phyloP scores from a whole-genome alignment of 1,140 invertebrate species.

The Matsumurasca onukii region DNA sequence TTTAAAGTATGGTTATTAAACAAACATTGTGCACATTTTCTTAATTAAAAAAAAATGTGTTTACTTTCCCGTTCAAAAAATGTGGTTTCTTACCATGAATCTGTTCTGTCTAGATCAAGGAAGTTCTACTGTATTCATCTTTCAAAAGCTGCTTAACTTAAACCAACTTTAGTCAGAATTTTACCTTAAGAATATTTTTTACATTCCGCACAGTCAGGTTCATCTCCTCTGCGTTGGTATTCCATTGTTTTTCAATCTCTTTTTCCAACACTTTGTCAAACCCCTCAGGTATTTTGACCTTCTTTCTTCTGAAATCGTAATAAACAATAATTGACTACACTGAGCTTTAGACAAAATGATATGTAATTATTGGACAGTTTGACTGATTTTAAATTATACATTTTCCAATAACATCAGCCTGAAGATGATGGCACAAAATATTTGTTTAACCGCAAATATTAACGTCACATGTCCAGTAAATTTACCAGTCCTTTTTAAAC shows the following conservation, averaged over 20 bases:
- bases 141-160: neutral
- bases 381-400: no score
- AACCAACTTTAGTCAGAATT: neutral
- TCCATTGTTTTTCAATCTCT: constrained; percentile 62
- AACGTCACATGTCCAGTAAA: no score
- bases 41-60: neutral
- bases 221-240: constrained; percentile 64
- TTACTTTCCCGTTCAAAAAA: neutral
- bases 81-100: neutral
- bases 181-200: constrained; percentile 60
- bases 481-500: no score
- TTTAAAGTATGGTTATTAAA: neutral
- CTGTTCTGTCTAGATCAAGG: neutral
- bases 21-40: neutral
- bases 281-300: neutral
- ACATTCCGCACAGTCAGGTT: constrained; percentile 66
- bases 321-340: no score
- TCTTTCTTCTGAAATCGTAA: constrained; percentile 3
- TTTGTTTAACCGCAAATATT: no score
- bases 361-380: no score
- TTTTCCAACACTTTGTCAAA: constrained; percentile 52
- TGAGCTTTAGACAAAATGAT: no score
- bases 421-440: no score
- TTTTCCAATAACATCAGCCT: no score
- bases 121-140: neutral